Base-by-base conservation (phyloP, 2,888 invertebrate genomes). In the Bembecia ichneumoniformis region DNA sequence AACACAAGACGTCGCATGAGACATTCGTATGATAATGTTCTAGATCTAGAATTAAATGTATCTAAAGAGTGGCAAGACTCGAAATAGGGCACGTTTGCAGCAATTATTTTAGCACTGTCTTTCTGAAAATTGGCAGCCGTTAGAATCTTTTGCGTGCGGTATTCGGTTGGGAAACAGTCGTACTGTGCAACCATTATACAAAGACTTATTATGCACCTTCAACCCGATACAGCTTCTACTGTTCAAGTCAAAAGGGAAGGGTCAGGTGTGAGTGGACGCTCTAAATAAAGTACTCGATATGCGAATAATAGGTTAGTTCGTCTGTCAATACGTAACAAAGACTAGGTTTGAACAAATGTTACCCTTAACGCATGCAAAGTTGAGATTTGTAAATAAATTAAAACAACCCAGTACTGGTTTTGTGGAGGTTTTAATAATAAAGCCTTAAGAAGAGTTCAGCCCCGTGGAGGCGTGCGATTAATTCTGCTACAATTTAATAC, bases 101-200 rank as follows among this genome's bases (percentile, higher is more conserved):
- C 78, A 84, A 86, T 87, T 86, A 87, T 87, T 87, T 86, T 83
- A 82, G 86, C 74, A 77, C 81, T 80, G 86, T 84, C 87, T 87
- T 87, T 87, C 83, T 83, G 84, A 86, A 87, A 86, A 86, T 87
- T 87, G 87, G 87, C 86, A 87, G 80, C 78, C 68, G 82, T 75
- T 78, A 77, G 77, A 75, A 82, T 80, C 81, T 82, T 81, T 81
- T 79, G 75, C 77, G 74, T 71, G 71, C 66, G 86, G 82, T 77
- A 87, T 87, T 84, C 83, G 73, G 83, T 86, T 86, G 86, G 71
- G 86, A 87, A 87, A 87, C 82, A 70, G 80, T 80, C 79, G 81
- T 78, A 71, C 63, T 62, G 49, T 49, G n/a, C 64, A 68, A 58
- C 83, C 83, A 77, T 57, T 54, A 43, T 59, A 59, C 57, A 49